Percentiles rank a stretch among this genome's conserved stretches.
These are phyloP conservation scores for Spermophilus dauricus DNA, from an alignment of 2,113 vertebrate genomes.

Conservation along the genomic window DNA sequence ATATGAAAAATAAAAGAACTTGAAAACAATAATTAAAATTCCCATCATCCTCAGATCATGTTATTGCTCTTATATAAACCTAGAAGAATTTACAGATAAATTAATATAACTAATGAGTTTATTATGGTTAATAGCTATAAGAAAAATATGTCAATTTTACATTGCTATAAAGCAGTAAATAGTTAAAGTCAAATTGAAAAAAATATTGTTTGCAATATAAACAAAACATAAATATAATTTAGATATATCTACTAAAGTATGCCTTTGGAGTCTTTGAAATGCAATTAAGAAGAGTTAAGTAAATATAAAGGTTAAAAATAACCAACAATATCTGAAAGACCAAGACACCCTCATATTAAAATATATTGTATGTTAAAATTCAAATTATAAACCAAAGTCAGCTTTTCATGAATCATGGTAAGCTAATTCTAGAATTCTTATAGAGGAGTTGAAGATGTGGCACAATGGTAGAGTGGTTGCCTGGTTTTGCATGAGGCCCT, in stretches of 20 bases:
- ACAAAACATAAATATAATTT: slow-evolving; percentile 1
- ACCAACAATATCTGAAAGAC: not conserved
- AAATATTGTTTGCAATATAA: not conserved
- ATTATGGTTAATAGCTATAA: not conserved
- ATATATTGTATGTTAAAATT: not conserved
- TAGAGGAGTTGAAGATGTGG: no score
- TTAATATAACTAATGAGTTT: not conserved
- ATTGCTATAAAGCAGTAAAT: not conserved
- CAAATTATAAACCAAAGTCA: not conserved
- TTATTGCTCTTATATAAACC: not conserved
- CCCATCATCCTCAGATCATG: not conserved
- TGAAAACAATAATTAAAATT: not conserved
- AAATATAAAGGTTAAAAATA: not conserved
- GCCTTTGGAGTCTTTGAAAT: slow-evolving; percentile 9
- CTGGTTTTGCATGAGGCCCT: no score
- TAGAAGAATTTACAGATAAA: not conserved
- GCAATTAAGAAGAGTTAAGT: not conserved
- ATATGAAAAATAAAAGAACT: not conserved
- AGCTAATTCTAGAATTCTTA: not conserved
- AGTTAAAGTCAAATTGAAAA: slow-evolving; percentile 1
- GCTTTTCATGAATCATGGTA: not conserved
- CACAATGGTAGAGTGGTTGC: no score
- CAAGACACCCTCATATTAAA: not conserved
- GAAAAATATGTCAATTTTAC: not conserved
- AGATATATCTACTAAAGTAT: not conserved